Conservation (phyloP, 2,797 vertebrate species). For the Myotis vivesi region DNA sequence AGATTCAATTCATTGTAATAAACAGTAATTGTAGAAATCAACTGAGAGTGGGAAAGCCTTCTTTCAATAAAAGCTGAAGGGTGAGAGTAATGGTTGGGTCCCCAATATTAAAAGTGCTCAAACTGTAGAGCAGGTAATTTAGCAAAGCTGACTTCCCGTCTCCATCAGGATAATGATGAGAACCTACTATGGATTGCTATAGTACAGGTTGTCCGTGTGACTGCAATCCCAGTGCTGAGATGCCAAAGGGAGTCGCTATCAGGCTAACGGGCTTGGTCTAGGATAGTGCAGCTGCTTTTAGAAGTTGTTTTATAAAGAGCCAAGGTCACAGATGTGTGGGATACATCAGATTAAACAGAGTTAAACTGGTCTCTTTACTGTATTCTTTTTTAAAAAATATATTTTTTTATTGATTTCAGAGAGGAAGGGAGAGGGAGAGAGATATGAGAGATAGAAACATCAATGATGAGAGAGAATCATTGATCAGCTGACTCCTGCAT, state of each 20-base stretch:
- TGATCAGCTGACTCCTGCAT: no score
- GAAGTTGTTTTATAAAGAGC: background rate
- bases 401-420: no score
- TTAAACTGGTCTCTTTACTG: background rate
- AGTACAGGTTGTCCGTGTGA: accelerated
- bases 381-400: no score
- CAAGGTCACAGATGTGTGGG: background rate
- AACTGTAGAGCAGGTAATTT: background rate
- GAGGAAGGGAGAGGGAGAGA: no score
- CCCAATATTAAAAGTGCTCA: background rate
- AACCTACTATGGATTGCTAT: background rate
- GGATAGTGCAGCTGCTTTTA: background rate
- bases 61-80: background rate
- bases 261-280: background rate
- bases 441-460: no score
- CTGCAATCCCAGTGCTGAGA: background rate
- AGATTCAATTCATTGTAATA: background rate
- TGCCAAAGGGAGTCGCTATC: background rate
- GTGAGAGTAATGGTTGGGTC: no score
- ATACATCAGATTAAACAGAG: background rate
- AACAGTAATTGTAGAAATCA: background rate
- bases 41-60: background rate
- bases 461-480: no score
- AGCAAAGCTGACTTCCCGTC: background rate
- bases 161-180: background rate